Evolutionary conservation across 2,888 invertebrate species (phyloP), one percentile per base, ranked within the genome.

Genomic region (Apamea sordens): DNA sequence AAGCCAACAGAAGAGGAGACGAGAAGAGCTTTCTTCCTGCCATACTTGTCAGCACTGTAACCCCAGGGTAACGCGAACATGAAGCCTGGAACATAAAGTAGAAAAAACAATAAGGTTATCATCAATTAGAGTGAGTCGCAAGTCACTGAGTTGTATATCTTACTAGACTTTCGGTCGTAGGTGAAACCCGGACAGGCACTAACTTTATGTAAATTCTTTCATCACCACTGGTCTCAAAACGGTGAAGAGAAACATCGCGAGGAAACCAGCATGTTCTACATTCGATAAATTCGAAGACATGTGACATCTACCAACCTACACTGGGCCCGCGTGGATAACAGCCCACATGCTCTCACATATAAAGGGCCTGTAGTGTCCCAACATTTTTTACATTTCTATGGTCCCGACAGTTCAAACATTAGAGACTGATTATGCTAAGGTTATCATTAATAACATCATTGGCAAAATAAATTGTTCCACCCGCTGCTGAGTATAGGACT

Each of bases 21-120:
- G 0, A 89, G 77, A 6, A 90, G 83, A 7, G 82, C 85, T 47
- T 69, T 80, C 67, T 97, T 96, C 28, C 98, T 96, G 0, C 98
- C 98, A 84, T 97, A 86, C 0, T 97, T 97, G 91, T 98, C 98
- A 0, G 98, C 98, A 65, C 98, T 92, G 10, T 97, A 96, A 11
- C 98, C 98, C 98, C 98, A 98, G 2, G 89, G 88, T 59, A 89
- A 67, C 0, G 89, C 86, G 32, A 90, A 89, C 2, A 90, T 63
- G 53, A 90, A 86, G 13, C 89, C 91, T 91, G 76, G 0, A 83
- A 76, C 18, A 63, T n/a, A 36, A 68, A 70, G 7, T 3, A 47
- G 18, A 18, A n/a, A 68, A 50, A 36, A 24, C 44, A 32, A 28
- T 32, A n/a, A 18, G 18, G 0, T 18, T 8, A 61, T 61, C 28